These are phyloP conservation scores for Columbina picui DNA, from an alignment of 2,113 vertebrate genomes.

Conservation along the genomic window DNA sequence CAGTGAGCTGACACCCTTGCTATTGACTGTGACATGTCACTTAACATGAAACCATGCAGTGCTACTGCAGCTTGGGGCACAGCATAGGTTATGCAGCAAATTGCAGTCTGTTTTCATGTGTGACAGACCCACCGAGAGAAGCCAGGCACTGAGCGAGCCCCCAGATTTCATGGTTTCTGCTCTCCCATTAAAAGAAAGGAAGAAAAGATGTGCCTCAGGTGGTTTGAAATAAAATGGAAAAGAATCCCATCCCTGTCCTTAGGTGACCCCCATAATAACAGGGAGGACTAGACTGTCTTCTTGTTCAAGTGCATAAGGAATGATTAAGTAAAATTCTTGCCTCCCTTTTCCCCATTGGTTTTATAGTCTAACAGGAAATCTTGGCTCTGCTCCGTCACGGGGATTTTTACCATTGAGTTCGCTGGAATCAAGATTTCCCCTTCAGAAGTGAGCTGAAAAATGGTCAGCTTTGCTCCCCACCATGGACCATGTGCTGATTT, in stretches of 20 bases:
- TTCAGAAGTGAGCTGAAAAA: neutral
- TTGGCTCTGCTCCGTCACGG: neutral
- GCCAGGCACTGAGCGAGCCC: neutral
- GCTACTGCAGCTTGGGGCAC: conserved; percentile 10
- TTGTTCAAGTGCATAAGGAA: neutral
- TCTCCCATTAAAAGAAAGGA: neutral
- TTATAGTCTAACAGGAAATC: neutral
- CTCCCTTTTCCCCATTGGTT: neutral
- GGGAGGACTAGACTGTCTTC: neutral
- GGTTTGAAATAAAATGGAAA: neutral
- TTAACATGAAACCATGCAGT: conserved; percentile 5
- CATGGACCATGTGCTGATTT: neutral
- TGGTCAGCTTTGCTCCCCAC: neutral
- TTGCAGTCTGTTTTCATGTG: neutral
- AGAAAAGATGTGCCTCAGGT: neutral
- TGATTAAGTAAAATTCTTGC: neutral
- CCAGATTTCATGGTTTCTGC: neutral
- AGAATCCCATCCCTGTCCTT: neutral
- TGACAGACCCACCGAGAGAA: neutral
- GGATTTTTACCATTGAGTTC: neutral
- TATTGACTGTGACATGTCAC: conserved; percentile 11
- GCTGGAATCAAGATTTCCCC: neutral
- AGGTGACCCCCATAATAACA: neutral
- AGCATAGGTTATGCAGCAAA: neutral
- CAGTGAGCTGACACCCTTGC: conserved; percentile 5